Evolutionary conservation across 2,888 invertebrate species (phyloP).

Genomic region (Cataglyphis rosenhaueri): DNA sequence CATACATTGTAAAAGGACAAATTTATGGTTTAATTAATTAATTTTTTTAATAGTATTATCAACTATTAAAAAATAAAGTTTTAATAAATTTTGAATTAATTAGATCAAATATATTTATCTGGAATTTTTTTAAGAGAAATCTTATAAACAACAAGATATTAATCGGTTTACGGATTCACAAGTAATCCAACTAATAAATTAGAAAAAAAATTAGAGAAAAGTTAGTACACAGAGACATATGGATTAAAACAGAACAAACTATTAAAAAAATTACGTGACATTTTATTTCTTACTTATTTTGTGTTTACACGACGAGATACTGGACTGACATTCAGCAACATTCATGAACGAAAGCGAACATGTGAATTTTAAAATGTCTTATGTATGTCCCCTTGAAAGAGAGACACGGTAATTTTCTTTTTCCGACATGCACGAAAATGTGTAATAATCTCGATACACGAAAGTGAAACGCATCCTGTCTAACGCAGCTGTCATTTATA

Average conservation of each 20-base stretch:
- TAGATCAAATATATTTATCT: background rate
- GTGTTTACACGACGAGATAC: background rate
- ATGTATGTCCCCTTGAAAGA: background rate
- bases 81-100: background rate
- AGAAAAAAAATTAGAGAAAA: background rate
- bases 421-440: conserved; percentile 31
- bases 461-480: conserved; percentile 57
- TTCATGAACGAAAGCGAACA: background rate
- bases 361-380: background rate
- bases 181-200: background rate
- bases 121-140: background rate
- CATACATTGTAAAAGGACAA: background rate
- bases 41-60: background rate
- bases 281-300: background rate
- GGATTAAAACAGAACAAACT: background rate
- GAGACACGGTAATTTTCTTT: conserved; percentile 41
- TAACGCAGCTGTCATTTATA: conserved; percentile 51
- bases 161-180: background rate
- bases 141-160: background rate
- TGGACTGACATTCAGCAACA: background rate
- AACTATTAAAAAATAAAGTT: background rate
- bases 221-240: background rate
- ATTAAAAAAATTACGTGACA: background rate
- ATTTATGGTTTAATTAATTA: conserved; percentile 8
- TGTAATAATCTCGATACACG: conserved; percentile 16